A percentile compares a stretch with the other conserved stretches of the same genome.
These are phyloP conservation scores for Thamnophis elegans DNA, from an alignment of 2,797 vertebrate species.

Conservation along the genomic window DNA sequence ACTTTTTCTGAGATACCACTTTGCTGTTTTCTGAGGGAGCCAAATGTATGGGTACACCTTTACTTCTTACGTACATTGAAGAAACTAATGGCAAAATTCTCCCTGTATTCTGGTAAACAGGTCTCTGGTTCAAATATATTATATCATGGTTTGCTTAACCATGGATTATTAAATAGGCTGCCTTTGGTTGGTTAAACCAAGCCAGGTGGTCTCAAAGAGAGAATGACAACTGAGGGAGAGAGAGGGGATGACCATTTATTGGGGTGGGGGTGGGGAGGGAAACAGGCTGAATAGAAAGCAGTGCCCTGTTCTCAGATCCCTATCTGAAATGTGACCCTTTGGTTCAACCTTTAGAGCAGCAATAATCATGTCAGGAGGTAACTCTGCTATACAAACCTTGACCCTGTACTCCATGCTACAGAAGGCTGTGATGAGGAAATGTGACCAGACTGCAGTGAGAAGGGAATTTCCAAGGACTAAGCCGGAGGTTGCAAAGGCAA, in stretches of 20 bases:
- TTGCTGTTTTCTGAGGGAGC: background rate
- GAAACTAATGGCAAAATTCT: background rate
- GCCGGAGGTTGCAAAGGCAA: background rate
- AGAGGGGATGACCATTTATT: background rate
- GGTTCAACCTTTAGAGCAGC: background rate
- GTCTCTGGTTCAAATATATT: background rate
- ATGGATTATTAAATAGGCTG: background rate
- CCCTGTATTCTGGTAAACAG: background rate
- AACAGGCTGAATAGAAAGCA: background rate
- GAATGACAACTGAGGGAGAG: background rate
- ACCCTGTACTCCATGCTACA: background rate
- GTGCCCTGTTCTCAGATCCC: background rate
- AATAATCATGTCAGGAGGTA: background rate
- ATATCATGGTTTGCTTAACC: background rate
- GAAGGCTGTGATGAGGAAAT: background rate
- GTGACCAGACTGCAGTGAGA: background rate
- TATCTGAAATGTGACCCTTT: background rate
- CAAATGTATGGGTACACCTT: background rate
- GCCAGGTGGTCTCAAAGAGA: background rate
- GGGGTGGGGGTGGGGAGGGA: background rate
- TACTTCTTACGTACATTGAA: background rate
- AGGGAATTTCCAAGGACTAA: background rate
- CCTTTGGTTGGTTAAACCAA: background rate
- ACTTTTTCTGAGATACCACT: background rate
- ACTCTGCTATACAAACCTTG: background rate